phyloP scores from a whole-genome alignment of 2,888 invertebrate species.

The Dorcus hopei region DNA sequence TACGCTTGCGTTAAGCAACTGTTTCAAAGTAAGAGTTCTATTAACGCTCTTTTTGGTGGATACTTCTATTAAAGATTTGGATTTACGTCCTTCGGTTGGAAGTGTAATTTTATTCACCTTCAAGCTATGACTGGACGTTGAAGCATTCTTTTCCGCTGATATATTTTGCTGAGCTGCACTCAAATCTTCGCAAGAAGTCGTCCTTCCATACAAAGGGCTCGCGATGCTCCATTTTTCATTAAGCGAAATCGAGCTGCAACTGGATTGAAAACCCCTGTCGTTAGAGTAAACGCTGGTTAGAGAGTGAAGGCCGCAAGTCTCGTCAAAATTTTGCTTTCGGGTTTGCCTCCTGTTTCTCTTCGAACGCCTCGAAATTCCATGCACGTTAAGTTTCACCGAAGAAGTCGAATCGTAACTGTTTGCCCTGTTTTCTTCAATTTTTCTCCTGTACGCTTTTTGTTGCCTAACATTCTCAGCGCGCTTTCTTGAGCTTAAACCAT shows the following conservation, averaged over 20 bases:
- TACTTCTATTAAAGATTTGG: conserved; percentile 13
- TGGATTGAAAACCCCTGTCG: not conserved
- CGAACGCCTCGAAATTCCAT: too few species aligned
- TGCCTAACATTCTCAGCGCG: not conserved
- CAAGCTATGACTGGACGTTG: conserved; percentile 7
- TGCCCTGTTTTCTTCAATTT: not conserved
- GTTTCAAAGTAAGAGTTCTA: conserved; percentile 6
- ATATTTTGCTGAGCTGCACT: conserved; percentile 8
- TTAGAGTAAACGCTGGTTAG: not conserved
- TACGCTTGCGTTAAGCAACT: not conserved
- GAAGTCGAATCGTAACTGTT: not conserved
- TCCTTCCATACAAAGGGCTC: conserved; percentile 13
- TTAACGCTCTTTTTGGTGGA: conserved; percentile 7
- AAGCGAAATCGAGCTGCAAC: not conserved
- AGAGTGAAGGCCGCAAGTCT: not conserved
- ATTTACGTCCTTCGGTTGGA: not conserved
- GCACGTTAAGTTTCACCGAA: too few species aligned
- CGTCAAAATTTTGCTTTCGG: not conserved
- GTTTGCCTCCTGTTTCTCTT: not conserved
- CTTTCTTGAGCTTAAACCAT: not conserved
- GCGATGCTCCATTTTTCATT: conserved; percentile 15
- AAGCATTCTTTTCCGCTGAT: not conserved
- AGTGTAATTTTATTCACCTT: conserved; percentile 2
- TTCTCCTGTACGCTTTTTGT: not conserved
- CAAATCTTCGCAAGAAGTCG: not conserved